These are phyloP conservation scores for Muscicapa comitata DNA, from an alignment of 2,797 vertebrate species.

Conservation along the genomic window DNA sequence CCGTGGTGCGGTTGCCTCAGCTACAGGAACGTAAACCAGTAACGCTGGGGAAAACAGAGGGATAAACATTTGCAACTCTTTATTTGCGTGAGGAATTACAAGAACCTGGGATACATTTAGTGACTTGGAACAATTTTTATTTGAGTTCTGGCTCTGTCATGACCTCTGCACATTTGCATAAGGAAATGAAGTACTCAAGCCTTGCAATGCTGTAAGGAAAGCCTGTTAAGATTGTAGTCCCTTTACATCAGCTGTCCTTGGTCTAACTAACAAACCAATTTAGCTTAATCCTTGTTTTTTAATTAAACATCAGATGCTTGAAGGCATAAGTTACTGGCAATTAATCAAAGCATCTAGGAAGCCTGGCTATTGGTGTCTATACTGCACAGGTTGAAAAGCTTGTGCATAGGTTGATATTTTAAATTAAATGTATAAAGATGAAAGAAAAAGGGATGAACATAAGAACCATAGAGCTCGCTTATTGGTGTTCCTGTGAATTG, in stretches of 20 bases:
- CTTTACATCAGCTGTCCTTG: background rate
- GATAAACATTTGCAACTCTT: background rate
- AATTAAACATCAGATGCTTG: background rate
- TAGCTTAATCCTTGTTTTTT: background rate
- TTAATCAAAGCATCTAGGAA: background rate
- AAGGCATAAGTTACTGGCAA: background rate
- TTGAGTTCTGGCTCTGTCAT: background rate
- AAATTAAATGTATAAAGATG: background rate
- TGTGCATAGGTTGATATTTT: background rate
- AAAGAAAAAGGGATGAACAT: background rate
- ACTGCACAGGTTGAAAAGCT: background rate
- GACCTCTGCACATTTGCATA: background rate
- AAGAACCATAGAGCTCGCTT: accelerated
- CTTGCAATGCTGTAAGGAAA: background rate
- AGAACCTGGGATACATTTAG: constrained; percentile 17
- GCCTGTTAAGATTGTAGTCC: background rate
- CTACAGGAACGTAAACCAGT: background rate
- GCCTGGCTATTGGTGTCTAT: accelerated
- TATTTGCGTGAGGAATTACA: background rate
- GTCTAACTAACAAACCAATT: background rate
- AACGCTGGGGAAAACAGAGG: background rate
- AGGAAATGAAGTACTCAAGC: background rate
- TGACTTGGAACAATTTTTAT: constrained; percentile 14
- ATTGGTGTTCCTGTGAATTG: background rate
- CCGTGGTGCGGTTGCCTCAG: background rate